Conservation (phyloP, 1,140 invertebrate genomes). For the Papilio machaon region DNA sequence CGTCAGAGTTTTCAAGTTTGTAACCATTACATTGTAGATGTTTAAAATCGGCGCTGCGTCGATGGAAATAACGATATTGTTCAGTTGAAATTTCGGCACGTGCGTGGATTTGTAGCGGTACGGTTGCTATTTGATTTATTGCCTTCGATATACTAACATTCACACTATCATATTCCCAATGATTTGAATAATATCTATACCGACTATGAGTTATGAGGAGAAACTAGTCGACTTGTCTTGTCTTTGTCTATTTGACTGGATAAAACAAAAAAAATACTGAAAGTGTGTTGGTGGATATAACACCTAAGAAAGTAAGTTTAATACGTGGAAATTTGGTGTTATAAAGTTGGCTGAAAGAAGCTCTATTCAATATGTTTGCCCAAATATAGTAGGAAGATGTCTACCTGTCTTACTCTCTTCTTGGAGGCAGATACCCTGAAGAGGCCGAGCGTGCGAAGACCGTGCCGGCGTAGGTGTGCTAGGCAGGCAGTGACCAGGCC, state of each 20-base stretch:
- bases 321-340: too few relatives aligned
- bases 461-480: conserved; percentile 89
- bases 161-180: background rate
- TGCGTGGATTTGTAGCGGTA: conserved; percentile 11
- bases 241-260: too few relatives aligned
- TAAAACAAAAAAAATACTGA: too few relatives aligned
- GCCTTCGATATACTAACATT: background rate
- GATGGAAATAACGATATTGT: conserved; percentile 37
- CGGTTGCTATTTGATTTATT: conserved; percentile 28
- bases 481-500: conserved; percentile 90
- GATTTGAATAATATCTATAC: background rate
- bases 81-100: conserved; percentile 29
- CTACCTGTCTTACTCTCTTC: conserved; percentile 94
- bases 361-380: too few relatives aligned
- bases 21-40: conserved; percentile 36
- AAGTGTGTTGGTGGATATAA: too few relatives aligned
- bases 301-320: too few relatives aligned
- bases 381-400: conserved; percentile 18
- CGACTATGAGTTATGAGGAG: too few relatives aligned
- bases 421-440: conserved; percentile 95
- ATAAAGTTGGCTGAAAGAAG: too few relatives aligned
- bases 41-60: conserved; percentile 32
- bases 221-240: too few relatives aligned
- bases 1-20: conserved; percentile 45
- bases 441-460: conserved; percentile 92